phyloP scores from a whole-genome alignment of 2,888 invertebrate species.

The Trachelus tabidus region DNA sequence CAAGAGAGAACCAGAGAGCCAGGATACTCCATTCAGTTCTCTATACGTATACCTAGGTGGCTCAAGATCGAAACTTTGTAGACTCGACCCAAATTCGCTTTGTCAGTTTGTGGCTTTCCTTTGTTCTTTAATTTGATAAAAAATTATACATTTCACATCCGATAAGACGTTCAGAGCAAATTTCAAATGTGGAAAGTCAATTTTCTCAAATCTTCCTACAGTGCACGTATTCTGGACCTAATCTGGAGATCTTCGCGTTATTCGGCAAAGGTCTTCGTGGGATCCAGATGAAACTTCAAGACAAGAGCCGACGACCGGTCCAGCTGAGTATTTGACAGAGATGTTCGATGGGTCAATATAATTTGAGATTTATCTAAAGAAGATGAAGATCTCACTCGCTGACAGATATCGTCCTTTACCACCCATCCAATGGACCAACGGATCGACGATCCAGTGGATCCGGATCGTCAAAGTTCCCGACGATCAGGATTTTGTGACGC shows the following conservation, averaged over 20 bases:
- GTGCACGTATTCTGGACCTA: neutral
- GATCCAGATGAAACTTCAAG: neutral
- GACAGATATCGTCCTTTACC: neutral
- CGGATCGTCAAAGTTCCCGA: neutral
- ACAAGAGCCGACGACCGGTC: neutral
- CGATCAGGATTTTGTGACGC: neutral
- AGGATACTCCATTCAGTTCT: constrained; percentile 26
- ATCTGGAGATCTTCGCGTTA: neutral
- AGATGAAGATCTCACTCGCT: neutral
- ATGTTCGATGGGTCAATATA: neutral
- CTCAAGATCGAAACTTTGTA: constrained; percentile 27
- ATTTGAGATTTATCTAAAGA: neutral
- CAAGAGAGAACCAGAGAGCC: constrained; percentile 21
- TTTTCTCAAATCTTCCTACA: neutral
- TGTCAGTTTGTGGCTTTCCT: constrained; percentile 15
- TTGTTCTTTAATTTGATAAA: neutral
- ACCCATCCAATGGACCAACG: neutral
- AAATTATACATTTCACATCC: neutral
- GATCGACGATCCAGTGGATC: neutral
- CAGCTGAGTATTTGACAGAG: neutral
- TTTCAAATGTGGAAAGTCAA: neutral
- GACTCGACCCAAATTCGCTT: constrained; percentile 33
- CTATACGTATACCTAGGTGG: constrained; percentile 18
- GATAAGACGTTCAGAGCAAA: neutral
- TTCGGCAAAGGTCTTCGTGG: neutral